These are phyloP conservation scores for Antidorcas marsupialis DNA, from an alignment of 2,113 vertebrate genomes.

Conservation along the genomic window DNA sequence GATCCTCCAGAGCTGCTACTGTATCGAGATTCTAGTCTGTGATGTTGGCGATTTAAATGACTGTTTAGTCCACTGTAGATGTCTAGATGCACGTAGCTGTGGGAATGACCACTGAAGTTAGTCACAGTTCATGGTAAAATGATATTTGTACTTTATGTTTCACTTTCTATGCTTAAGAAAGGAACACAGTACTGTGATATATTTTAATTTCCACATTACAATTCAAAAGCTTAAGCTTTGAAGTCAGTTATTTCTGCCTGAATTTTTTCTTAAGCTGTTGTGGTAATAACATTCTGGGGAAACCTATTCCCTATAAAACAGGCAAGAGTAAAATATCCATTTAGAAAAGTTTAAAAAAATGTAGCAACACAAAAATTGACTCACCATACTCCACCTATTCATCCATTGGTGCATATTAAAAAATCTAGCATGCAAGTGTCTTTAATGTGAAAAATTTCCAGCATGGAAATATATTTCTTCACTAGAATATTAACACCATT, in stretches of 20 bases:
- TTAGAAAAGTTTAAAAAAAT: not conserved
- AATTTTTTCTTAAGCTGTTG: not conserved
- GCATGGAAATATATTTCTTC: not conserved
- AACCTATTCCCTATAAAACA: not conserved
- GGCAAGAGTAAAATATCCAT: not conserved
- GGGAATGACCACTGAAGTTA: not conserved
- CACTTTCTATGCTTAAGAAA: not conserved
- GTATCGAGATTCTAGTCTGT: constrained; percentile 97
- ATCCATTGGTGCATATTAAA: not conserved
- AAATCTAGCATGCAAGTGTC: not conserved
- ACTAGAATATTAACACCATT: not conserved
- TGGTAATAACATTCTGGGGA: not conserved
- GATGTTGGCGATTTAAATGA: constrained; percentile 95
- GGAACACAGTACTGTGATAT: not conserved
- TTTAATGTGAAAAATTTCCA: not conserved
- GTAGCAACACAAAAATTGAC: not conserved
- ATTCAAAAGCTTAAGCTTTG: constrained; percentile 1
- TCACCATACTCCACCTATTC: not conserved
- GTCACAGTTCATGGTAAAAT: not conserved
- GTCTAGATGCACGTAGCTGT: constrained; percentile 92
- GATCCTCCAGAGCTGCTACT: constrained; percentile 99
- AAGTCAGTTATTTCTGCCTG: not conserved
- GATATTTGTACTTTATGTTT: not conserved
- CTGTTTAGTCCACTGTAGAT: constrained; percentile 94
- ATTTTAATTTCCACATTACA: not conserved